These are phyloP conservation scores for Eurytoma californica DNA, from an alignment of 2,888 invertebrate genomes.

Conservation along the genomic window DNA sequence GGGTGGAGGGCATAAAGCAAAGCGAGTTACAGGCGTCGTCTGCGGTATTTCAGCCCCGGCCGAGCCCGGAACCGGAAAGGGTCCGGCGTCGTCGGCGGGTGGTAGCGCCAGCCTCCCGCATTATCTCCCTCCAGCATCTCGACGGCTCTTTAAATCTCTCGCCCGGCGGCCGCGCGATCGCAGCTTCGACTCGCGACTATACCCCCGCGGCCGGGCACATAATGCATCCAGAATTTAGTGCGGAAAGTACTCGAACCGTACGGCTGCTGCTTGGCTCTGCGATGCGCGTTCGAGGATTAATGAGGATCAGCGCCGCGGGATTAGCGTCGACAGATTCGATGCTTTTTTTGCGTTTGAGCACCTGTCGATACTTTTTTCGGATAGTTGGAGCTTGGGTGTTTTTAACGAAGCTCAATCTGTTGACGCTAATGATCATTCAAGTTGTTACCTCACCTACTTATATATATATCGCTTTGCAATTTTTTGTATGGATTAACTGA, in stretches of 20 bases:
- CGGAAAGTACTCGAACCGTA: neutral
- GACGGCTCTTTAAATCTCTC: conserved; percentile 22
- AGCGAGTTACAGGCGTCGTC: conserved; percentile 1
- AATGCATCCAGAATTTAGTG: conserved; percentile 9
- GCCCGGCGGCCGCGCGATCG: neutral
- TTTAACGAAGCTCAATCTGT: no score
- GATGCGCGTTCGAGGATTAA: neutral
- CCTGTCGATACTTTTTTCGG: no score
- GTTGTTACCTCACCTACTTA: no score
- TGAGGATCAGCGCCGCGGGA: no score
- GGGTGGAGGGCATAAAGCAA: conserved; percentile 8
- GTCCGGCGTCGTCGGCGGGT: neutral
- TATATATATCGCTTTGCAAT: no score
- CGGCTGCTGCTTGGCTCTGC: neutral
- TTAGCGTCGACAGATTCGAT: no score
- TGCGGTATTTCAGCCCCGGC: neutral
- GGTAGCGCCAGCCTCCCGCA: neutral
- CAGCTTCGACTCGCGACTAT: neutral
- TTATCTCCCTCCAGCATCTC: conserved; percentile 21
- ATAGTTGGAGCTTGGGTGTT: no score
- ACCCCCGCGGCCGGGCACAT: neutral
- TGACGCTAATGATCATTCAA: no score
- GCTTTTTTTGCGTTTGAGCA: no score
- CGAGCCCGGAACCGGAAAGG: neutral
- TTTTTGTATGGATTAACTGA: no score